Percentiles rank a stretch among this genome's conserved stretches.
These are phyloP conservation scores for Nomada ruficornis DNA, from an alignment of 2,888 invertebrate species.

Conservation along the genomic window DNA sequence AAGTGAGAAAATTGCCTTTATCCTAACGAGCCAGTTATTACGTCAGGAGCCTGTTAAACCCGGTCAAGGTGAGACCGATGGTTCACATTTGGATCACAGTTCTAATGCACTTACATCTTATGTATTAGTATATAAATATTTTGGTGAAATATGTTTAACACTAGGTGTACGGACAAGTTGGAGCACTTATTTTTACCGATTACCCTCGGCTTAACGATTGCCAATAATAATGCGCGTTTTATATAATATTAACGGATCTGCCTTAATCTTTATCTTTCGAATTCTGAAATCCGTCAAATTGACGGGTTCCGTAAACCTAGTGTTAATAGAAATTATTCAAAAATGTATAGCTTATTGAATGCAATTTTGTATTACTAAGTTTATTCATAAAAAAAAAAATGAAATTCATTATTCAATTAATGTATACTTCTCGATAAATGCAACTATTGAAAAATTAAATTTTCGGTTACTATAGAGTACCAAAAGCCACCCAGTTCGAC, in stretches of 20 bases:
- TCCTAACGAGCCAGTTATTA: slow-evolving; percentile 51
- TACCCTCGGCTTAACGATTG: no score
- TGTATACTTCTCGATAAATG: background rate
- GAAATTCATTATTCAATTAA: background rate
- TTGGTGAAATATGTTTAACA: background rate
- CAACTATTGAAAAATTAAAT: background rate
- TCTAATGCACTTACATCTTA: slow-evolving; percentile 10
- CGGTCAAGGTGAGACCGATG: slow-evolving; percentile 58
- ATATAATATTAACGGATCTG: no score
- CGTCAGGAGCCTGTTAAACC: slow-evolving; percentile 56
- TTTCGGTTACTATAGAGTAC: slow-evolving; percentile 52
- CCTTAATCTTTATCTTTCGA: no score
- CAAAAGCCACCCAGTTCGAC: slow-evolving; percentile 39
- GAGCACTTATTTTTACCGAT: no score
- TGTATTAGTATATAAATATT: background rate
- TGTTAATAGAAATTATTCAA: background rate
- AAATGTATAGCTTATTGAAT: background rate
- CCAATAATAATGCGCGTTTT: no score
- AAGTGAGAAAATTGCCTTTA: slow-evolving; percentile 54
- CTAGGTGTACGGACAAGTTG: no score
- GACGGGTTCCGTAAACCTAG: no score
- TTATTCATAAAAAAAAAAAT: background rate
- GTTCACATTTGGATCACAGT: slow-evolving; percentile 40
- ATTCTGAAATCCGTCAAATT: no score
- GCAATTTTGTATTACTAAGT: background rate